Conservation (phyloP, 1,140 invertebrate species). For the Drosophila auraria region DNA sequence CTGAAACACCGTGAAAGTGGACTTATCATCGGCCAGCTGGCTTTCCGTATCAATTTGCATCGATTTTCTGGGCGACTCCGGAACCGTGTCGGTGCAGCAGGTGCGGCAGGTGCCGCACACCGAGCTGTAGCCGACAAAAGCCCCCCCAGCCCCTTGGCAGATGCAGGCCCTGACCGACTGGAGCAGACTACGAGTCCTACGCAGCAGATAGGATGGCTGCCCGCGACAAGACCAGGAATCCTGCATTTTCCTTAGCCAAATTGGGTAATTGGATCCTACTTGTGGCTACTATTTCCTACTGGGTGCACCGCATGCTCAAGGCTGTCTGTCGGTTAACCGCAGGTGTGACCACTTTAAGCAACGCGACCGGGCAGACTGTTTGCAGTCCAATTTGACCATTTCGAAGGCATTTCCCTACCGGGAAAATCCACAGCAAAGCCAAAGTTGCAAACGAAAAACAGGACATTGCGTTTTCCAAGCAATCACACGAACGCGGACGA, state of each 20-base stretch:
- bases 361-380: constrained; percentile 59
- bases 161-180: constrained; percentile 34
- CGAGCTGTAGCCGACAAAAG: constrained; percentile 4
- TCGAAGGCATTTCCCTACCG: constrained; percentile 63
- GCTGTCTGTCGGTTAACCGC: not conserved
- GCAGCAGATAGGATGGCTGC: constrained; percentile 43
- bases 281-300: not conserved
- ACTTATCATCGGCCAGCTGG: constrained; percentile 32
- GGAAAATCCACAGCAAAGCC: constrained; percentile 53
- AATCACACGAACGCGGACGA: constrained; percentile 24
- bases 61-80: constrained; percentile 55
- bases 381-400: constrained; percentile 42
- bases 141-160: constrained; percentile 28
- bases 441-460: constrained; percentile 76
- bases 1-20: constrained; percentile 37
- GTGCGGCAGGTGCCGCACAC: constrained; percentile 14
- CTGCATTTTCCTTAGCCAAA: constrained; percentile 47
- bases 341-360: constrained; percentile 29
- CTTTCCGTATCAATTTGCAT: constrained; percentile 54
- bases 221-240: constrained; percentile 51
- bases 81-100: constrained; percentile 37
- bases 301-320: constrained; percentile 2
- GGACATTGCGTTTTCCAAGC: constrained; percentile 75
- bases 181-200: constrained; percentile 38
- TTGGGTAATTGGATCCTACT: constrained; percentile 15